Base-by-base conservation (phyloP, 2,113 vertebrate species). In the Antigone vipio region DNA sequence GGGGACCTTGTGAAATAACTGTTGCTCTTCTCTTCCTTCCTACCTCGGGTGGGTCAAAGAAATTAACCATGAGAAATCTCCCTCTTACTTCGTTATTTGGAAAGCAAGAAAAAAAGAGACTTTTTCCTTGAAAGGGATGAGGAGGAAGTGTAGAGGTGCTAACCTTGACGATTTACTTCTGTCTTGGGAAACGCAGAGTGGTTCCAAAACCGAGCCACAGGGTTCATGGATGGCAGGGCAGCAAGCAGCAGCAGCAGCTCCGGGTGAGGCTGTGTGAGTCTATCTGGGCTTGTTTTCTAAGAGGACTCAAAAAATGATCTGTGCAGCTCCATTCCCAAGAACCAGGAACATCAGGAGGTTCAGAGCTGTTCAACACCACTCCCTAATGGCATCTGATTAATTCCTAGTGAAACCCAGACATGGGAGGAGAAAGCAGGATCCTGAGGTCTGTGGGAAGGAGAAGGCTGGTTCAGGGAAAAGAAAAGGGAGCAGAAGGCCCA, bases 1-100 rank as follows among this genome's bases (percentile, higher is more conserved):
- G n/a, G 82, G 44, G 80, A 95, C 90, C 91, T 88, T 72, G 87
- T 78, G 77, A 85, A 86, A 92, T 90, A 91, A 80, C 83, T 78
- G 49, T 71, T 95, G 84, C 79, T 87, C 92, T 73, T 68, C 74
- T 76, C 42, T 94, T 95, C 76, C 82, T 95, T 94, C 92, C 96
- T 81, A 71, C 55, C 89, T 85, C 7, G 4, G 78, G 63, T 82
- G 44, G 79, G 88, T 78, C 87, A 88, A 85, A 74, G 62, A 92
- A 95, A 95, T 81, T 76, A 87, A 89, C 6, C 27, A 73, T 92
- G 80, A 91, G 73, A 82, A 92, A 63, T 80, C 10, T 68, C 6
- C 12, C 38, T 53, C 23, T 75, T 85, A 13, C 64, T 83, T 95
- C 1, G 8, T 76, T 44, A 47, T 85, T 94, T 3, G 12, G 68